These are phyloP conservation scores for Lethenteron reissneri DNA, from an alignment of 2,113 vertebrate genomes.

Conservation along the genomic window DNA sequence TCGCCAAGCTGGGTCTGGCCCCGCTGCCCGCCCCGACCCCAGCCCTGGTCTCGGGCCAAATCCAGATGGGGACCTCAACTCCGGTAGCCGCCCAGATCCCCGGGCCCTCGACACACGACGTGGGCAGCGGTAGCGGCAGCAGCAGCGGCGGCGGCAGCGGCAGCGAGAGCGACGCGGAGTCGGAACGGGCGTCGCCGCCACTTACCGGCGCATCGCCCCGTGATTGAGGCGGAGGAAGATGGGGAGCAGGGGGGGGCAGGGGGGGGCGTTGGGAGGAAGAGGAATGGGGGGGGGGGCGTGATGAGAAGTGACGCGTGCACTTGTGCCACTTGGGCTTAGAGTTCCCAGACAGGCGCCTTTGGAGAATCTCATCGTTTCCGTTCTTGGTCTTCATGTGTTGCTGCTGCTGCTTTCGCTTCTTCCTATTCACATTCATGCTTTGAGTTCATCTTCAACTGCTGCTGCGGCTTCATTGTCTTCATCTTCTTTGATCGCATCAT, in stretches of 20 bases:
- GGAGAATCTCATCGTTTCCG: too few relatives aligned
- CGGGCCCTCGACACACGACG: not conserved
- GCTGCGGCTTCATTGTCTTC: too few relatives aligned
- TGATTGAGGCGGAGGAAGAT: not conserved
- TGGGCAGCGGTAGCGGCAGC: not conserved
- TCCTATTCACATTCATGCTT: too few relatives aligned
- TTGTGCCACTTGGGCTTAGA: too few relatives aligned
- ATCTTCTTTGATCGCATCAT: too few relatives aligned
- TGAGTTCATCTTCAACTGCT: too few relatives aligned
- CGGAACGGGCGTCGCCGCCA: not conserved
- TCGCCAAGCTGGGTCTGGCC: not conserved
- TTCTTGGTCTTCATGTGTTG: too few relatives aligned
- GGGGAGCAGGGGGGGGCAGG: not conserved
- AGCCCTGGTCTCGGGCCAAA: not conserved
- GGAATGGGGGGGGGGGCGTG: not conserved
- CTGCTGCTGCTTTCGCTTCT: too few relatives aligned
- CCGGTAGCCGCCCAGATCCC: slow-evolving; percentile 4
- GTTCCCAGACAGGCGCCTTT: too few relatives aligned
- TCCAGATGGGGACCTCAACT: not conserved
- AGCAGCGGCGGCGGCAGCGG: not conserved
- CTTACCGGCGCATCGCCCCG: not conserved
- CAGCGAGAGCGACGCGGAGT: not conserved
- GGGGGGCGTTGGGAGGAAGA: not conserved
- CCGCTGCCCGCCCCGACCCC: not conserved
- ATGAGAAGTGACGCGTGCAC: not conserved